Conservation (phyloP, 1,140 invertebrate species). For the Antheraea mylitta region DNA sequence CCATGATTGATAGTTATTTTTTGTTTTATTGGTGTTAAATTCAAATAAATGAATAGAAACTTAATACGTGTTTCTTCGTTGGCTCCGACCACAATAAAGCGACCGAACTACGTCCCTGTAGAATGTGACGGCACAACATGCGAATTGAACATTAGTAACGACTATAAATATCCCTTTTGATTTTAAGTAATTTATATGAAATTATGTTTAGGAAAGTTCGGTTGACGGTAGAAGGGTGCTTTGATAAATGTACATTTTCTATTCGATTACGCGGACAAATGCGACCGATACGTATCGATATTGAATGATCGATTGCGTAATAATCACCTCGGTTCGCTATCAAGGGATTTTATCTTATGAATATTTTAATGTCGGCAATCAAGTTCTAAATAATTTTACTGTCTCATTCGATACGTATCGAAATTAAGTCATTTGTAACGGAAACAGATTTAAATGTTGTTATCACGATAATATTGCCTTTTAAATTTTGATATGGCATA, state of each 20-base stretch:
- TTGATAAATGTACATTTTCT: slow-evolving; percentile 59
- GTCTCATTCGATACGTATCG: neutral
- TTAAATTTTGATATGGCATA: slow-evolving; percentile 1
- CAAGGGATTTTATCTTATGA: slow-evolving; percentile 12
- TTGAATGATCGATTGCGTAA: slow-evolving; percentile 53
- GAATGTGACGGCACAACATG: slow-evolving; percentile 51
- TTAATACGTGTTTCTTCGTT: too few species aligned
- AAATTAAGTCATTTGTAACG: neutral
- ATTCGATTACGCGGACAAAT: slow-evolving; percentile 62
- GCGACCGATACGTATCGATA: slow-evolving; percentile 45
- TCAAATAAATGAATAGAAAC: too few species aligned
- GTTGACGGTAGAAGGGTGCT: slow-evolving; percentile 11
- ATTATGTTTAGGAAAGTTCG: slow-evolving; percentile 53
- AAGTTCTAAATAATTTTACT: neutral
- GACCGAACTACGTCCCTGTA: neutral
- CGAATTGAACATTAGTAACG: slow-evolving; percentile 62
- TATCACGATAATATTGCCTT: neutral
- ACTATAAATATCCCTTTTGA: slow-evolving; percentile 64
- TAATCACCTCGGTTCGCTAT: slow-evolving; percentile 31
- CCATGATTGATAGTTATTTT: too few species aligned
- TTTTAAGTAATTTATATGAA: slow-evolving; percentile 74
- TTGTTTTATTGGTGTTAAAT: too few species aligned
- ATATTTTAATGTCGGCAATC: slow-evolving; percentile 13
- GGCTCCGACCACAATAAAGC: too few species aligned
- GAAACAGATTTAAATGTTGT: neutral